phyloP scores from a whole-genome alignment of 2,113 vertebrate species.

The Atherinomorus stipes region DNA sequence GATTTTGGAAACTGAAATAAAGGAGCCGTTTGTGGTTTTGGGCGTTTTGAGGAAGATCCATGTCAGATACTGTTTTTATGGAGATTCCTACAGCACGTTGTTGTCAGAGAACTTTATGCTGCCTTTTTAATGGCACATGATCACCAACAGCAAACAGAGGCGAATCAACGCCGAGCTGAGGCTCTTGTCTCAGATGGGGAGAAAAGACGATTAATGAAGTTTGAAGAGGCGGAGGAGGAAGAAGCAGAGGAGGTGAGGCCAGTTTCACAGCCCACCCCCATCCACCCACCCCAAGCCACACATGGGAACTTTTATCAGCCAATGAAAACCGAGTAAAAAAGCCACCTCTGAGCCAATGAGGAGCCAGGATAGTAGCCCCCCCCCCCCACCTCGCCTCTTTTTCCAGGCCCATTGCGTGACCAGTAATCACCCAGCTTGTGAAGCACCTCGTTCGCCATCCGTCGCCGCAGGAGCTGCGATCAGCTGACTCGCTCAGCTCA shows the following conservation, averaged over 20 bases:
- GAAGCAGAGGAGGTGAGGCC: background rate
- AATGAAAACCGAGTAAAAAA: background rate
- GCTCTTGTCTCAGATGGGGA: background rate
- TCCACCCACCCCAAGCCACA: background rate
- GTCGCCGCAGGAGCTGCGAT: background rate
- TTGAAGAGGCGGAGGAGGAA: background rate
- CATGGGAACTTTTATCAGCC: slow-evolving; percentile 26
- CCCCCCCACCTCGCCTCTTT: background rate
- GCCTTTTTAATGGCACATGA: too few species aligned
- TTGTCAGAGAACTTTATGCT: too few species aligned
- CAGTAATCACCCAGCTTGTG: slow-evolving; percentile 42
- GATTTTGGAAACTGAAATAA: too few species aligned
- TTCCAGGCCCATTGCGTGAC: slow-evolving; percentile 45
- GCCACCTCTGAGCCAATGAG: slow-evolving; percentile 28
- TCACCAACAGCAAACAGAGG: too few species aligned
- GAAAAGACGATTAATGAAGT: background rate
- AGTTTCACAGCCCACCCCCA: background rate
- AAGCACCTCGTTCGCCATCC: background rate
- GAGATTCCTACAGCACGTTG: too few species aligned
- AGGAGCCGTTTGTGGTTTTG: too few species aligned
- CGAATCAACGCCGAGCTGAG: too few species aligned
- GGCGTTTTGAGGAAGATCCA: too few species aligned
- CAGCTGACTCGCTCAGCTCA: slow-evolving; percentile 44
- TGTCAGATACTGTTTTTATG: too few species aligned
- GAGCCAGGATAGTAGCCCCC: background rate